Percentiles rank a stretch among this genome's conserved stretches.
phyloP scores from a whole-genome alignment of 2,888 invertebrate genomes.

The Parascotia fuliginaria region DNA sequence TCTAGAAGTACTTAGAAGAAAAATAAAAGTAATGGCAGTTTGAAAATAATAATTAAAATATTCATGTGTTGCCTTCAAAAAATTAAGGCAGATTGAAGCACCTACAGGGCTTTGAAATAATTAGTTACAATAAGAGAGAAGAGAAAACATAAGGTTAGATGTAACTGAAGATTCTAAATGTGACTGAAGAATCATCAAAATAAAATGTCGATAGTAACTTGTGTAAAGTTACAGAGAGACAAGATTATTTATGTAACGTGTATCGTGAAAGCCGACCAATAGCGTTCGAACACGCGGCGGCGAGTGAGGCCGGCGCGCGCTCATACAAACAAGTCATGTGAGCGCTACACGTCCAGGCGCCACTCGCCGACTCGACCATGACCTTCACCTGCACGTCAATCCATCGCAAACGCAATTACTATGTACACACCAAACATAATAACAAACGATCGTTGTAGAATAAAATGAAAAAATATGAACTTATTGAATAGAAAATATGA shows the following conservation, averaged over 20 bases:
- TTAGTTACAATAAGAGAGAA: too few relatives aligned
- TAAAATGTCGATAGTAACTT: background rate
- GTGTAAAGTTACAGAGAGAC: conserved; percentile 16
- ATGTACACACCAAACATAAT: conserved; percentile 47
- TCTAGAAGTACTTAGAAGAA: background rate
- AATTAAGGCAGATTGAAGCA: too few relatives aligned
- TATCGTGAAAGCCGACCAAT: conserved; percentile 63
- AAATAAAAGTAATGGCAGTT: background rate
- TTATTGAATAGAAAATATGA: conserved; percentile 35
- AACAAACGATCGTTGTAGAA: conserved; percentile 53
- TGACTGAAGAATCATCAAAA: conserved; percentile 4
- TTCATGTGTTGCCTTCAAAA: too few relatives aligned
- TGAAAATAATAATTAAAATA: too few relatives aligned
- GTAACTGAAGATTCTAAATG: too few relatives aligned
- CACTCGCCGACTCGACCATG: conserved; percentile 67
- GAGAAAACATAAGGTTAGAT: too few relatives aligned
- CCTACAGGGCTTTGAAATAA: too few relatives aligned
- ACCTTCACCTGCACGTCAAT: conserved; percentile 68
- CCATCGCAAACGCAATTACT: conserved; percentile 56
- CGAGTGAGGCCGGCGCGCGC: conserved; percentile 36
- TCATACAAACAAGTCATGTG: conserved; percentile 72
- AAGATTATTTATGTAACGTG: conserved; percentile 48
- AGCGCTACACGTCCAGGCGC: conserved; percentile 62
- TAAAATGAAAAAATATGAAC: conserved; percentile 39
- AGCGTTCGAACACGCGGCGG: conserved; percentile 59